Percentiles rank a stretch among this genome's conserved stretches.
Evolutionary conservation across 2,797 vertebrate species (phyloP).

Genomic region (Semaprochilodus insignis): DNA sequence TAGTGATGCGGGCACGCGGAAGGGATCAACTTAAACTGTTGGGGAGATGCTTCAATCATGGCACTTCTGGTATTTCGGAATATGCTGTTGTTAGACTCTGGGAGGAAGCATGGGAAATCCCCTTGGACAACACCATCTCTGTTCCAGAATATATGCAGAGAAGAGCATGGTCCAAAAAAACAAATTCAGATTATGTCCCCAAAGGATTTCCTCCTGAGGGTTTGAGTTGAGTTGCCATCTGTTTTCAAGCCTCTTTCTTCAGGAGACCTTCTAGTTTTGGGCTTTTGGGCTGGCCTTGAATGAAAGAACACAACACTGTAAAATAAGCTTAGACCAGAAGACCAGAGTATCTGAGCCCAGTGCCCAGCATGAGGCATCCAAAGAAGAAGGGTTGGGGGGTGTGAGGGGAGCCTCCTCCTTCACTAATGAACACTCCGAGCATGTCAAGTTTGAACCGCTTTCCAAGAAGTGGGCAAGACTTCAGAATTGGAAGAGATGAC

Average conservation of each 20-base stretch:
- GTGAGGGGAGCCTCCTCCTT: conserved; percentile 14
- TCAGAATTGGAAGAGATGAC: conserved; percentile 72
- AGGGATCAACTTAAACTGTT: neutral
- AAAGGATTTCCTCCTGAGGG: conserved; percentile 35
- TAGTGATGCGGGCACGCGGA: neutral
- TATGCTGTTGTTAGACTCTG: neutral
- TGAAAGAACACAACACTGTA: conserved; percentile 47
- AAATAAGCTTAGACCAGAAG: conserved; percentile 35
- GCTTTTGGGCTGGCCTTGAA: conserved; percentile 49
- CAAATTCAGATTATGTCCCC: conserved; percentile 56
- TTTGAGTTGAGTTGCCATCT: conserved; percentile 50
- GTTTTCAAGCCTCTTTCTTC: conserved; percentile 55
- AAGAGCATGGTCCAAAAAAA: conserved; percentile 8
- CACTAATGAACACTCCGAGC: conserved; percentile 52
- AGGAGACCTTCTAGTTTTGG: conserved; percentile 46
- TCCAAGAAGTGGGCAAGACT: conserved; percentile 73
- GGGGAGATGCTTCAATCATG: neutral
- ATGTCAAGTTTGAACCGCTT: conserved; percentile 64
- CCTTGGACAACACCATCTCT: neutral
- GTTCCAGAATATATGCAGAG: neutral
- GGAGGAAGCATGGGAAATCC: neutral
- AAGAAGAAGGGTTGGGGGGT: neutral
- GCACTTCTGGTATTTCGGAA: neutral
- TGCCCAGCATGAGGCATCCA: conserved; percentile 28
- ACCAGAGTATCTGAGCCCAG: conserved; percentile 39